These are phyloP conservation scores for Brienomyrus longianalis DNA, from an alignment of 2,113 vertebrate species.

Conservation along the genomic window DNA sequence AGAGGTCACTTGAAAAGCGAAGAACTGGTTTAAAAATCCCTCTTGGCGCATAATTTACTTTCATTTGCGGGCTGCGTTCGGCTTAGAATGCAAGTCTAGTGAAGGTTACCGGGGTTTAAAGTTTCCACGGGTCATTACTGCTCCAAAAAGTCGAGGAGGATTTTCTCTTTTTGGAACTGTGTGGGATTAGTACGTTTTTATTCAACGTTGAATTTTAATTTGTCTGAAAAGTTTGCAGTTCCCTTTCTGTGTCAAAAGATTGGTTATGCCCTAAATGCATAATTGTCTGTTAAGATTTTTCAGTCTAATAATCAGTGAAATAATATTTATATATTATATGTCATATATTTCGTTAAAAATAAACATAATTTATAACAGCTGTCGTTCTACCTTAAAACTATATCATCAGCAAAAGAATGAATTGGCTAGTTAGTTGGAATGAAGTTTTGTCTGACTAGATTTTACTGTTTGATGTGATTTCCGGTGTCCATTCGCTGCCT, in stretches of 20 bases:
- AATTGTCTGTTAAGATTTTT: background rate
- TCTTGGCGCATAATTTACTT: slow-evolving; percentile 25
- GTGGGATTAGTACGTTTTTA: background rate
- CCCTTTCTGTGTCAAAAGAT: background rate
- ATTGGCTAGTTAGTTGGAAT: background rate
- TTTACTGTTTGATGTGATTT: background rate
- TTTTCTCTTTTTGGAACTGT: background rate
- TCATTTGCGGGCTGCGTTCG: background rate
- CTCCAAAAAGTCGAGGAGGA: background rate
- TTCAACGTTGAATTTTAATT: background rate
- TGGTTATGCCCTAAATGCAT: background rate
- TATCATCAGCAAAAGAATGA: background rate
- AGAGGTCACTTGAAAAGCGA: slow-evolving; percentile 32
- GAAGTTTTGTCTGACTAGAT: background rate
- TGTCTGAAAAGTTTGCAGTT: background rate
- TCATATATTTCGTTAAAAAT: background rate
- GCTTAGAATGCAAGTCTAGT: slow-evolving; percentile 16
- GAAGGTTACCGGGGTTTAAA: slow-evolving; percentile 30
- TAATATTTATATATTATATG: background rate
- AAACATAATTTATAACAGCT: background rate
- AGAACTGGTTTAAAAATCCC: slow-evolving; percentile 25
- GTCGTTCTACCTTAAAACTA: background rate
- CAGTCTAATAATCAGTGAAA: background rate
- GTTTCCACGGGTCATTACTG: slow-evolving; percentile 8
- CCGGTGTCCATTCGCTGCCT: background rate